Base-by-base conservation (phyloP, 1,140 invertebrate species). In the Aethina tumida region DNA sequence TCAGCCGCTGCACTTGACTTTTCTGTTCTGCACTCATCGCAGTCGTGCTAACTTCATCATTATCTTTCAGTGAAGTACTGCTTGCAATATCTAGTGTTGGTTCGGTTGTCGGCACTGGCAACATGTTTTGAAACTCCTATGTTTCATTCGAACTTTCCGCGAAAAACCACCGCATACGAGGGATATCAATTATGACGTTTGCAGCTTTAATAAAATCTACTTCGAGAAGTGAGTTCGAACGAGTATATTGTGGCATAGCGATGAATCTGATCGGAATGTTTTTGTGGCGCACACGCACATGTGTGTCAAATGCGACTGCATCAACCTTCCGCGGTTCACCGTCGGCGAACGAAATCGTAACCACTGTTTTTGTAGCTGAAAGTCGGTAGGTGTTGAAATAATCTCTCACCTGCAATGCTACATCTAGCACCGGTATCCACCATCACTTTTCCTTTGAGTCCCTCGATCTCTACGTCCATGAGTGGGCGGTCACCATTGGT, bases 1-100 rank as follows among this genome's bases (percentile, higher is more conserved):
- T 9, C 17, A 24, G 18, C n/a, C n/a, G n/a, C n/a, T n/a, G 9
- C 22, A 10, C 14, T 40, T 40, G 6, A 40, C 7, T 33, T 32
- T 9, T 10, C 17, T 10, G 14, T 14, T 22, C 18, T 22, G 8
- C 6, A 9, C 19, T 26, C 6, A 13, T 21, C 14, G 16, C 9
- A 34, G 13, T n/a, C 24, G 13, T 26, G 13, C 24, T 26, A 26
- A n/a, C 24, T 26, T 26, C 24, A 26, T 26, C 24, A n/a, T n/a
- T n/a, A n/a, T n/a, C n/a, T n/a, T n/a, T n/a, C n/a, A n/a, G 6
- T 17, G 20, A 19, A 14, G 17, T 9, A 17, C 9, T n/a, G 15
- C 16, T 10, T 34, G n/a, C 32, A 26, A 13, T 10, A 26, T 26
- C n/a, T 26, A 5, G 4, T 26, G 5, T 26, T 26, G 24, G n/a